A percentile compares a stretch with the other conserved stretches of the same genome.
phyloP scores from a whole-genome alignment of 1,140 invertebrate species.

The Schlechtendalia chinensis region DNA sequence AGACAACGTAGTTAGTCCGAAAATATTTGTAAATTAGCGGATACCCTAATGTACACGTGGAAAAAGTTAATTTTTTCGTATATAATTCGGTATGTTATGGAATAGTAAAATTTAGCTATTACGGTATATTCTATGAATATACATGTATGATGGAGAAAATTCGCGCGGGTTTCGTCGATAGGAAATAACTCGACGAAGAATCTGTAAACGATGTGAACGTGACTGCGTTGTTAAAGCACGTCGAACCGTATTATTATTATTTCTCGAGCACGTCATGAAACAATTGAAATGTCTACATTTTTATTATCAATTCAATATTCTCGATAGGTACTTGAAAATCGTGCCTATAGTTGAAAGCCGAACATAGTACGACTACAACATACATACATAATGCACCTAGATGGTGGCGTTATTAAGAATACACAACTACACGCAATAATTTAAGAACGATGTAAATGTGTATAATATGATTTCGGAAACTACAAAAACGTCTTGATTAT shows the following conservation, averaged over 20 bases:
- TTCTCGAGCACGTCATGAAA: slow-evolving; percentile 7
- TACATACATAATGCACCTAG: no score
- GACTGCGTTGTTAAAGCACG: neutral
- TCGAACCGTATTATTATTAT: slow-evolving; percentile 21
- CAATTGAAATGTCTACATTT: slow-evolving; percentile 4
- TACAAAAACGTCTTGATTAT: neutral
- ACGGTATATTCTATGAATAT: no score
- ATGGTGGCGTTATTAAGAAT: neutral
- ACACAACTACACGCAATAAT: neutral
- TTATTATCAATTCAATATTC: slow-evolving; percentile 15
- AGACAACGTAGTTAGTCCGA: no score
- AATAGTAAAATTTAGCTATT: no score
- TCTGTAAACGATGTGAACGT: slow-evolving; percentile 10
- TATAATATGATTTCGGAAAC: neutral
- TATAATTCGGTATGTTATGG: no score
- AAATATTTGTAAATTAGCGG: no score
- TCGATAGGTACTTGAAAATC: neutral
- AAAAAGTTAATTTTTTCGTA: no score
- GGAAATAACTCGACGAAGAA: neutral
- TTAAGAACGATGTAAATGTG: neutral
- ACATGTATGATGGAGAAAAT: neutral
- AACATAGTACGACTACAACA: neutral
- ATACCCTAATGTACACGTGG: no score
- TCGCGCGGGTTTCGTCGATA: neutral
- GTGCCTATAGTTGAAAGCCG: neutral